These are phyloP conservation scores for Marmota monax DNA, from an alignment of 2,113 vertebrate species.

Conservation along the genomic window DNA sequence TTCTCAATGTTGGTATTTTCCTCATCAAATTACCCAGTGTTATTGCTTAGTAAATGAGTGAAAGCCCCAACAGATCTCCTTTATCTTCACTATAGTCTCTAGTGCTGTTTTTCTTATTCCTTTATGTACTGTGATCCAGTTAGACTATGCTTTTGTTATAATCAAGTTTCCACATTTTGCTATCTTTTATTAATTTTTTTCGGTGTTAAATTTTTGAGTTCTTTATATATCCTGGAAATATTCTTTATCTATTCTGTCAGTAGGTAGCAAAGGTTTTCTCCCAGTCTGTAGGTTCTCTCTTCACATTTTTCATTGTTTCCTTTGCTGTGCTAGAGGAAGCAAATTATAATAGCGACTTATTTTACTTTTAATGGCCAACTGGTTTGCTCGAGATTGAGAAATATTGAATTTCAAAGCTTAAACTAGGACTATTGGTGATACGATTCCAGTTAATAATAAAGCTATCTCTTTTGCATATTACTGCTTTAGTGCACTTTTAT, in stretches of 20 bases:
- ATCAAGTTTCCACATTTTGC: not conserved
- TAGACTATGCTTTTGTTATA: not conserved
- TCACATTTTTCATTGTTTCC: no score
- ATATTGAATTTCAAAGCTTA: not conserved
- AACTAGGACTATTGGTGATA: not conserved
- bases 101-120: not conserved
- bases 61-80: not conserved
- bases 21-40: not conserved
- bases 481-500: not conserved
- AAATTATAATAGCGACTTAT: not conserved
- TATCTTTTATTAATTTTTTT: no score
- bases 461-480: not conserved
- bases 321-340: not conserved
- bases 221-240: no score
- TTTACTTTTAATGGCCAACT: not conserved
- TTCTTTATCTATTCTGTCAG: no score
- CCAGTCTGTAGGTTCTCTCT: no score
- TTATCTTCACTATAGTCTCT: not conserved
- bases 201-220: no score
- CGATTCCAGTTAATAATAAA: not conserved
- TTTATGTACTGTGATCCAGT: not conserved
- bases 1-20: not conserved
- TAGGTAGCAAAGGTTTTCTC: no score
- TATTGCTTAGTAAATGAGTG: constrained; percentile 18
- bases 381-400: not conserved